Base-by-base conservation (phyloP, 2,113 vertebrate species). In the Cromileptes altivelis region DNA sequence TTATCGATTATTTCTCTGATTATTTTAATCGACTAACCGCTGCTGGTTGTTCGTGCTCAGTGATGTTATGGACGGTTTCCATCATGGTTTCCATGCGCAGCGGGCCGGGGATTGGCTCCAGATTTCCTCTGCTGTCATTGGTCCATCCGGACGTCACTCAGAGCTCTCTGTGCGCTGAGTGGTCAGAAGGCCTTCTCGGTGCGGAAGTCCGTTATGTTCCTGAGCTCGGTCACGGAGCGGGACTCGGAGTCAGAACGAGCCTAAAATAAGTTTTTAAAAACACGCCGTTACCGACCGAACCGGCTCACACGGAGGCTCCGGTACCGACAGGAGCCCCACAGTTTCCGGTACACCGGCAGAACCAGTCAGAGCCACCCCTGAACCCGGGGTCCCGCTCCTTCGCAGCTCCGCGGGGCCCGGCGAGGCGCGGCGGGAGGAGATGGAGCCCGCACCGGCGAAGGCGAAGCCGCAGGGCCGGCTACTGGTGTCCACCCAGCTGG, bases 401-500 rank as follows among this genome's bases (percentile, higher is more conserved):
- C 18, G 19, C 49, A 70, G 88, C 89, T 91, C 86, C 89, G 86
- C 89, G 91, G 92, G 91, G 93, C 91, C 84, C 84, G 86, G 93
- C 78, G 88, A 92, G 90, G 95, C 93, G 88, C 95, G 96, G 94
- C 96, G 95, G 95, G 94, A 94, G 80, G 85, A 93, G 89, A 97
- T 97, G 96, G 97, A 97, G 91, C 93, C 96, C 89, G 91, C 94
- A 49, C 86, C 95, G 91, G 95, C 91, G n/a, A 97, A 97, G 91
- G 87, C 95, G 90, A 97, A 96, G 94, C 95, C 96, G 30, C 93
- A 95, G 97, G 97, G 97, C 80, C 95, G 96, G 75, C 93, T 99
- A 81, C 94, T 98, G 91, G 92, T 97, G 85, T 97, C 97, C 91
- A 97, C 96, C 85, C 96, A 94, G 88, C 95, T 99, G 96, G 98